Conservation (phyloP, 1,140 invertebrate species). For the Akabosia matsudoensis region DNA sequence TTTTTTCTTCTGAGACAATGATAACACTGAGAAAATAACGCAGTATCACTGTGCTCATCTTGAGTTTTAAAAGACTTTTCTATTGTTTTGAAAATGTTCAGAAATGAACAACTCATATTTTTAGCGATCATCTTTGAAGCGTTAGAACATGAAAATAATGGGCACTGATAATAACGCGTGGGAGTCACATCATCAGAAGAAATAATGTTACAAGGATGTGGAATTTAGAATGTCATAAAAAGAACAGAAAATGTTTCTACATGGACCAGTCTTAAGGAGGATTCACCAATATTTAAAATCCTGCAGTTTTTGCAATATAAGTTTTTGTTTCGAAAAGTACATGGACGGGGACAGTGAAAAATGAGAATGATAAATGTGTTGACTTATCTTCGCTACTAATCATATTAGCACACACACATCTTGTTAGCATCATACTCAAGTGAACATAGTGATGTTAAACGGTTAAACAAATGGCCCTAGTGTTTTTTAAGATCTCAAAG, state of each 20-base stretch:
- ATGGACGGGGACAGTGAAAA: too few relatives aligned
- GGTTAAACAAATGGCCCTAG: too few relatives aligned
- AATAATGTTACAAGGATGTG: background rate
- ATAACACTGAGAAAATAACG: background rate
- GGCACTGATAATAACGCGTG: background rate
- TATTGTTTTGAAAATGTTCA: background rate
- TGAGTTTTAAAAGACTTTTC: background rate
- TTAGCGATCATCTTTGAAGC: background rate
- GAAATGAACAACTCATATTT: background rate
- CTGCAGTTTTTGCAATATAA: too few relatives aligned
- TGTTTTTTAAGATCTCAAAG: too few relatives aligned
- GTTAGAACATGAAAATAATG: conserved; percentile 8
- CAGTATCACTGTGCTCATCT: background rate
- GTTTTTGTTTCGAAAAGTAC: too few relatives aligned
- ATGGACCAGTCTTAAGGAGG: background rate
- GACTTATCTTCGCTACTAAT: conserved; percentile 22
- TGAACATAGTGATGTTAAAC: background rate
- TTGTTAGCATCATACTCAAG: conserved; percentile 22
- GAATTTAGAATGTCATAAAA: background rate
- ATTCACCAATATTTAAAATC: too few relatives aligned
- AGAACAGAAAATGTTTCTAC: background rate
- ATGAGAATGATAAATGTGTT: conserved; percentile 17
- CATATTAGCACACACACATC: conserved; percentile 23
- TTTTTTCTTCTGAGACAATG: background rate
- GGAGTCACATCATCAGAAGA: background rate